Evolutionary conservation across 2,888 invertebrate genomes (phyloP).

Genomic region (Philonicus albiceps): DNA sequence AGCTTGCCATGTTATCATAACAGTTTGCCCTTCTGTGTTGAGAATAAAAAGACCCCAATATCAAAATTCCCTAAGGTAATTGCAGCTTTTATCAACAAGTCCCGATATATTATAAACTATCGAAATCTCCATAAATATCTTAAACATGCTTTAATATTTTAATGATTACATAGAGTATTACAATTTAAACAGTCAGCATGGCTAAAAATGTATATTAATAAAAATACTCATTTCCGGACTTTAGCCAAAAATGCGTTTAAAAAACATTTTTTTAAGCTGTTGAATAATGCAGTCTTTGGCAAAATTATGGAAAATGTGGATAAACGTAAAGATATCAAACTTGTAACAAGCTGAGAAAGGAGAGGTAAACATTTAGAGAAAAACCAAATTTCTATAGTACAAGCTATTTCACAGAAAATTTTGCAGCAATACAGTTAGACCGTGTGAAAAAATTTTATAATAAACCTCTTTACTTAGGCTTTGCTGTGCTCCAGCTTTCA

Average conservation of each 20-base stretch:
- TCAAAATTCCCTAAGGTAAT: too few relatives aligned
- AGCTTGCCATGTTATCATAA: too few relatives aligned
- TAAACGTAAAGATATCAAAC: conserved; percentile 48
- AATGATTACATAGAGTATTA: conserved; percentile 54
- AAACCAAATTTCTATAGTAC: conserved; percentile 45
- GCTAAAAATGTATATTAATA: too few relatives aligned
- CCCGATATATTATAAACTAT: too few relatives aligned
- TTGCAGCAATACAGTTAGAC: not conserved
- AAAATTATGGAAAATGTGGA: conserved; percentile 51
- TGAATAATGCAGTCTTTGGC: conserved; percentile 35
- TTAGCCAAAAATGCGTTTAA: not conserved
- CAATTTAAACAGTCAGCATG: too few relatives aligned
- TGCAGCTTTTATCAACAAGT: too few relatives aligned
- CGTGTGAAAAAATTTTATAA: conserved; percentile 41
- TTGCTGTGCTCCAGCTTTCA: conserved; percentile 36
- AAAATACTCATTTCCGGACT: not conserved
- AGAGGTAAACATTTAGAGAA: conserved; percentile 45
- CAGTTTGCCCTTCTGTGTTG: too few relatives aligned
- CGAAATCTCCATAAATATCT: conserved; percentile 52
- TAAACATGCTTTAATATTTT: conserved; percentile 52
- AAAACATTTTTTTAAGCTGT: not conserved
- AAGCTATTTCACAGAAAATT: conserved; percentile 31
- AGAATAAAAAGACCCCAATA: too few relatives aligned
- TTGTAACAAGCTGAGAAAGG: conserved; percentile 46
- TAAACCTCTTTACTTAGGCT: conserved; percentile 46